Evolutionary conservation across 2,113 vertebrate genomes (phyloP).

Genomic region (Cisticola juncidis): DNA sequence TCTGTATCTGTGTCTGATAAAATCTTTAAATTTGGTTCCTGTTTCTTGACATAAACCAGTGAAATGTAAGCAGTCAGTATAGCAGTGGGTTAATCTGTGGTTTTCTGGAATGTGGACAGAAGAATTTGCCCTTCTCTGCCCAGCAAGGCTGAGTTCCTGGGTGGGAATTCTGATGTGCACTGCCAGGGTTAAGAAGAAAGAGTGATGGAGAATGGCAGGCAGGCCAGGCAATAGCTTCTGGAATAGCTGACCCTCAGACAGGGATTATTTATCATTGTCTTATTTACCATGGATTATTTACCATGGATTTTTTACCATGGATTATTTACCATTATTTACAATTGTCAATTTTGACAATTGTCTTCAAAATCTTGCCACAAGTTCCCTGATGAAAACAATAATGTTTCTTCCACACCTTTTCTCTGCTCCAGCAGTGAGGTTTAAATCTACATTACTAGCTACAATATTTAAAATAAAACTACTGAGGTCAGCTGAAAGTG

Average conservation of each 20-base stretch:
- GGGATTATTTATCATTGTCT: neutral
- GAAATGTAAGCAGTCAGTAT: neutral
- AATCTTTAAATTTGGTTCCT: neutral
- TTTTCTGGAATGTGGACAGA: neutral
- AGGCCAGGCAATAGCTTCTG: neutral
- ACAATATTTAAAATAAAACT: slow-evolving; percentile 18
- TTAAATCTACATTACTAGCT: neutral
- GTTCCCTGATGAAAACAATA: neutral
- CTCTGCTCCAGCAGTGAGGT: neutral
- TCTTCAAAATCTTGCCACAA: neutral
- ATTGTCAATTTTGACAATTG: too few relatives aligned
- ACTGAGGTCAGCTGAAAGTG: neutral
- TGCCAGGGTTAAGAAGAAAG: neutral
- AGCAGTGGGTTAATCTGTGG: neutral
- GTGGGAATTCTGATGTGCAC: neutral
- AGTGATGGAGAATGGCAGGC: neutral
- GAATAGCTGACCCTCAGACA: neutral
- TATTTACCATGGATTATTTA: too few relatives aligned
- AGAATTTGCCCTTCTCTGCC: neutral
- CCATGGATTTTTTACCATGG: too few relatives aligned
- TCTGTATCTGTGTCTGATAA: neutral
- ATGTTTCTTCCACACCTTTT: neutral
- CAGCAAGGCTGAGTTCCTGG: neutral
- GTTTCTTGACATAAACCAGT: neutral
- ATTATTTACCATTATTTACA: neutral